Base-by-base conservation (phyloP, 1,140 invertebrate genomes). In the Drosophila seguyi region DNA sequence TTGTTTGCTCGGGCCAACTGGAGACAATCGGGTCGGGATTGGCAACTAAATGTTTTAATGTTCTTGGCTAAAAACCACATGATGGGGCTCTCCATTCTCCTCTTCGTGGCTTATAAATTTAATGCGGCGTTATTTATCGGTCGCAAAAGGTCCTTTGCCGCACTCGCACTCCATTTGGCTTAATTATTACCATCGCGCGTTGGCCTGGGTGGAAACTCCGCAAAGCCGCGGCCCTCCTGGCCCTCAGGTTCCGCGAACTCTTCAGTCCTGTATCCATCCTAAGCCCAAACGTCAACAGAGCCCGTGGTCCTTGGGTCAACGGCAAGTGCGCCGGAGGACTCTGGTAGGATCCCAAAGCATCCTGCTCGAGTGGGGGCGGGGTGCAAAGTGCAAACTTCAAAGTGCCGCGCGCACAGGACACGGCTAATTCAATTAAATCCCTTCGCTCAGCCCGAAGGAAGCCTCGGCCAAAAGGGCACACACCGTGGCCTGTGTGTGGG, bases 341-440 rank as follows among this genome's bases (percentile, higher is more conserved):
- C 14, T 6, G 31, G 20, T 6, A 25, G 52, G 34, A 55, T 55
- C 52, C 52, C 34, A 38, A 25, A 38, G 52, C 22, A 38, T 22
- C 52, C 8, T 27, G 3, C 14, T 38, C 58, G 6, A 41, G 27
- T 39, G 57, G 41, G 22, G 41, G 13, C 36, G 79, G 84, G 72
- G 60, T 79, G 80, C 66, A 78, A 80, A 88, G 85, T 87, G 85
- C 85, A 88, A 84, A 84, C 84, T 88, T 88, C 80, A 87, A 87
- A 87, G 84, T 60, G 84, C 20, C 83, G 41, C 73, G 69, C 67
- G 67, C 63, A 71, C 53, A 72, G 85, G 61, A 87, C 84, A 84
- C 76, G 71, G 79, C 84, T 88, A 88, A 87, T 90, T 87, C 84
- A 87, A 87, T 87, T 87, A 87, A 90, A 80, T 87, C 80, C 84